Evolutionary conservation across 1,140 invertebrate species (phyloP).

Genomic region (Papilio aristodemus): DNA sequence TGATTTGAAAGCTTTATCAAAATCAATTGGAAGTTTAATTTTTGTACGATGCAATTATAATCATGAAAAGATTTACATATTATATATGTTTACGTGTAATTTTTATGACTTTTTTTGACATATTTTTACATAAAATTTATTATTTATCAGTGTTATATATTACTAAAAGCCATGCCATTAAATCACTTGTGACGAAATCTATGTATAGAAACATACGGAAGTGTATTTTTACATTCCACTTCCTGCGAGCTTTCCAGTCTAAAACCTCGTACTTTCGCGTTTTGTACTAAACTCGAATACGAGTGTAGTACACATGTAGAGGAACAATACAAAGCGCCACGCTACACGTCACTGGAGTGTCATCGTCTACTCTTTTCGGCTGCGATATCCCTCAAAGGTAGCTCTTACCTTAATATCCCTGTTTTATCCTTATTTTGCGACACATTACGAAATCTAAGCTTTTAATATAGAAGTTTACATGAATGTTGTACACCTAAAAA

Average conservation of each 20-base stretch:
- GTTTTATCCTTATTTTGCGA: slow-evolving; percentile 56
- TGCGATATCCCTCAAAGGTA: slow-evolving; percentile 50
- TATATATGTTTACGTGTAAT: too few relatives aligned
- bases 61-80: too few relatives aligned
- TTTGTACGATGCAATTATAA: too few relatives aligned
- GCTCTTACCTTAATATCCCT: slow-evolving; percentile 57
- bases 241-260: slow-evolving; percentile 26
- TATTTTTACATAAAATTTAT: background rate
- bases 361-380: slow-evolving; percentile 48
- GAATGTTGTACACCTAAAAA: background rate
- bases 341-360: slow-evolving; percentile 33
- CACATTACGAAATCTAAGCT: slow-evolving; percentile 40
- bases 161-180: slow-evolving; percentile 7
- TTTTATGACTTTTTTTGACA: too few relatives aligned
- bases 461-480: background rate
- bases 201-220: slow-evolving; percentile 14
- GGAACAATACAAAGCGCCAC: slow-evolving; percentile 6
- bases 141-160: background rate
- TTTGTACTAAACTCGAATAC: slow-evolving; percentile 30
- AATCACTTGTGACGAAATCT: background rate
- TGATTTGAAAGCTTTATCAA: too few relatives aligned
- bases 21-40: too few relatives aligned
- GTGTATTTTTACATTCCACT: slow-evolving; percentile 33
- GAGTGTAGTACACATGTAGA: slow-evolving; percentile 18
- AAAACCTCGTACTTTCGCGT: slow-evolving; percentile 28